phyloP scores from a whole-genome alignment of 2,113 vertebrate genomes.

The Syrrhaptes paradoxus region DNA sequence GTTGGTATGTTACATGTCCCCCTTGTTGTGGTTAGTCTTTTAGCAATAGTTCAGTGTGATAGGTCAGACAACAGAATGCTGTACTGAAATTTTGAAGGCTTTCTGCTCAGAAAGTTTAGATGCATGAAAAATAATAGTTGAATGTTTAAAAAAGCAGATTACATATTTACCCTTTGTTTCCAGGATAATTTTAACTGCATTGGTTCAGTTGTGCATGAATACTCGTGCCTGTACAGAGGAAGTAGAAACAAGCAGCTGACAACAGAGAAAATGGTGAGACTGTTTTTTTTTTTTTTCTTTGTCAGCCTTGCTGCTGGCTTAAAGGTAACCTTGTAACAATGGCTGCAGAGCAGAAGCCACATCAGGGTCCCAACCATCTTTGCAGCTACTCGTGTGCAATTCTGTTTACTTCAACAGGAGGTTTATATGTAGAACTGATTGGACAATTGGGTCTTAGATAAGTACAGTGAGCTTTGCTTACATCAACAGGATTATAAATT shows the following conservation, averaged over 20 bases:
- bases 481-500: slow-evolving; percentile 42
- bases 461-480: slow-evolving; percentile 18
- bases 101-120: background rate
- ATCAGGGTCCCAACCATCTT: background rate
- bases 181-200: background rate
- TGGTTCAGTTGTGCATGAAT: background rate
- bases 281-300: background rate
- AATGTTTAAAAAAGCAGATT: background rate
- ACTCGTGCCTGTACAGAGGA: background rate
- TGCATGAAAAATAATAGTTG: background rate
- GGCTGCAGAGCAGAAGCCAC: background rate
- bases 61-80: background rate
- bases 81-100: background rate
- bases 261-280: background rate
- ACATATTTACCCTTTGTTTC: background rate
- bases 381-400: background rate
- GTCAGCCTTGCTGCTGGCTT: background rate
- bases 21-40: background rate
- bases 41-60: background rate
- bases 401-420: background rate
- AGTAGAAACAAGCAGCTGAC: background rate
- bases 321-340: background rate
- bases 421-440: background rate
- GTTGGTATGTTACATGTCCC: background rate
- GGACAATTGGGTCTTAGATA: background rate